Conservation (phyloP, 2,797 vertebrate species). For the Poliocrania exsul region DNA sequence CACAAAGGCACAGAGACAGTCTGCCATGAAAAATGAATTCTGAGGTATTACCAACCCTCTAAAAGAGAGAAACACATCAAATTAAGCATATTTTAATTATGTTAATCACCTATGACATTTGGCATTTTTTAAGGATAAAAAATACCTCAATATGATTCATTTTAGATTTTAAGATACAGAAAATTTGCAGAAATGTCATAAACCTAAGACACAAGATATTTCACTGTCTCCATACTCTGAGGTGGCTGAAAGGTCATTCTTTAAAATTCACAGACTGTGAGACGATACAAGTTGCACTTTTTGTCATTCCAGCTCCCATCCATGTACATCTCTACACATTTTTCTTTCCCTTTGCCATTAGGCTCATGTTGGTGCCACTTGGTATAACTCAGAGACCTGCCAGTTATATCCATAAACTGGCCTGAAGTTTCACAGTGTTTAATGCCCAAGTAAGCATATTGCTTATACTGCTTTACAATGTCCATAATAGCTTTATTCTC, state of each 20-base stretch:
- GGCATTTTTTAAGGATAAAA: background rate
- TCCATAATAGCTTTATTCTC: constrained; percentile 71
- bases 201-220: background rate
- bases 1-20: background rate
- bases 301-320: constrained; percentile 78
- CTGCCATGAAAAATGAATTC: background rate
- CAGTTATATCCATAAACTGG: constrained; percentile 55
- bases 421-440: constrained; percentile 20
- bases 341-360: constrained; percentile 67
- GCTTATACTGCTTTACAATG: constrained; percentile 64
- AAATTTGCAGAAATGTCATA: background rate
- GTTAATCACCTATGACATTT: background rate
- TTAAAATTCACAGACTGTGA: constrained; percentile 77
- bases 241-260: background rate
- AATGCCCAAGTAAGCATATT: constrained; percentile 76
- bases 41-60: background rate
- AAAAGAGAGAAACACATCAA: background rate
- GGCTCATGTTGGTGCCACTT: constrained; percentile 73
- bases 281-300: constrained; percentile 58
- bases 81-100: background rate
- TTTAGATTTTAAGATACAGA: background rate
- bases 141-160: background rate
- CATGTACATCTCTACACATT: constrained; percentile 78
- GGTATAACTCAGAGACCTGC: constrained; percentile 62
- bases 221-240: background rate